These are phyloP conservation scores for Stichopus chloronotus DNA, from an alignment of 35 echinoderm and acorn worm genomes.

Conservation along the genomic window DNA sequence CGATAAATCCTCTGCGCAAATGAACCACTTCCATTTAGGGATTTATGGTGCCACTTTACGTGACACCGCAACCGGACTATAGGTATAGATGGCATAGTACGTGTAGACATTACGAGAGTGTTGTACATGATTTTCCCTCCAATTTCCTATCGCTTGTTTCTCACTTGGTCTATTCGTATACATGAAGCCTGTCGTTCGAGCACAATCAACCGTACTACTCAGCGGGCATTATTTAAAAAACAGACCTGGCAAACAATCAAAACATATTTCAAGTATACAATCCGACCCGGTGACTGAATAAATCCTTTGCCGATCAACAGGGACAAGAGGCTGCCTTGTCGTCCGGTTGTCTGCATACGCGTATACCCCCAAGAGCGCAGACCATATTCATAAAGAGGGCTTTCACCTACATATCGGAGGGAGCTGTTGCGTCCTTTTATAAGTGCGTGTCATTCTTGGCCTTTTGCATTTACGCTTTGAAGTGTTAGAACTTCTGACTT, in stretches of 20 bases:
- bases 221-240: neutral
- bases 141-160: no score
- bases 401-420: constrained; percentile 27
- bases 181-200: no score
- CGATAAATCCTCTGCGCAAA: no score
- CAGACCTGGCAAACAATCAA: neutral
- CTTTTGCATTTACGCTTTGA: no score
- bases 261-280: neutral
- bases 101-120: no score
- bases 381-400: constrained; percentile 34
- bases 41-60: no score
- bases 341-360: constrained; percentile 34
- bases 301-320: neutral
- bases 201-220: neutral
- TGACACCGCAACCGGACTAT: no score
- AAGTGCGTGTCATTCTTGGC: neutral
- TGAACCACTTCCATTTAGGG: no score
- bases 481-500: no score
- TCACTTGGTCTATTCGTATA: no score
- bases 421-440: neutral
- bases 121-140: no score
- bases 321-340: constrained; percentile 24
- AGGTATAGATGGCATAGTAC: no score
- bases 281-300: neutral
- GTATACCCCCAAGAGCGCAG: constrained; percentile 36